Conservation (phyloP, 2,888 invertebrate species). For the Hydroisotoma schaefferi region DNA sequence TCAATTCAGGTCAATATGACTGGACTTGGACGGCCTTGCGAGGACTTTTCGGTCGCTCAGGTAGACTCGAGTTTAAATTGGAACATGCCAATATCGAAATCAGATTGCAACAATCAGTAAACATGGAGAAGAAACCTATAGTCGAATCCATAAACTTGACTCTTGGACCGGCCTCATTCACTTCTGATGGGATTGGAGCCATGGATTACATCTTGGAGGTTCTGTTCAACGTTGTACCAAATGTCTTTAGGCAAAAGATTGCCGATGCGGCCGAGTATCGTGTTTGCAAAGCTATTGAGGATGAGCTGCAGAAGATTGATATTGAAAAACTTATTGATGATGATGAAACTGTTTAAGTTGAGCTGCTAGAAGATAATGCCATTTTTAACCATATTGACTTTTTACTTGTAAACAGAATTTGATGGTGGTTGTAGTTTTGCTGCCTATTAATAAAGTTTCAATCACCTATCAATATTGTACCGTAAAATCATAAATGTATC, state of each 20-base stretch:
- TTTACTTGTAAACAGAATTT: background rate
- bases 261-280: conserved; percentile 79
- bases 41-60: conserved; percentile 16
- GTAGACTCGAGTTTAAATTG: conserved; percentile 17
- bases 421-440: background rate
- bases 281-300: conserved; percentile 66
- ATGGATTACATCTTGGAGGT: conserved; percentile 79
- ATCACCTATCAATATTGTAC: too few species aligned
- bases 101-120: conserved; percentile 16
- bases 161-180: conserved; percentile 75
- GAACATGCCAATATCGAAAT: conserved; percentile 45
- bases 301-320: conserved; percentile 60
- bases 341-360: conserved; percentile 53
- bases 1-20: conserved; percentile 18
- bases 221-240: conserved; percentile 74
- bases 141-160: conserved; percentile 72
- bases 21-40: conserved; percentile 26
- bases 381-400: background rate
- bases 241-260: conserved; percentile 78
- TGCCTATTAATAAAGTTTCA: too few species aligned
- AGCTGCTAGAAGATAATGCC: too few species aligned
- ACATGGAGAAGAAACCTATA: conserved; percentile 63
- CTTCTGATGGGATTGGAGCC: conserved; percentile 78
- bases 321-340: conserved; percentile 67
- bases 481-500: too few species aligned